phyloP scores from a whole-genome alignment of 2,113 vertebrate genomes.

The Ammodytes marinus region DNA sequence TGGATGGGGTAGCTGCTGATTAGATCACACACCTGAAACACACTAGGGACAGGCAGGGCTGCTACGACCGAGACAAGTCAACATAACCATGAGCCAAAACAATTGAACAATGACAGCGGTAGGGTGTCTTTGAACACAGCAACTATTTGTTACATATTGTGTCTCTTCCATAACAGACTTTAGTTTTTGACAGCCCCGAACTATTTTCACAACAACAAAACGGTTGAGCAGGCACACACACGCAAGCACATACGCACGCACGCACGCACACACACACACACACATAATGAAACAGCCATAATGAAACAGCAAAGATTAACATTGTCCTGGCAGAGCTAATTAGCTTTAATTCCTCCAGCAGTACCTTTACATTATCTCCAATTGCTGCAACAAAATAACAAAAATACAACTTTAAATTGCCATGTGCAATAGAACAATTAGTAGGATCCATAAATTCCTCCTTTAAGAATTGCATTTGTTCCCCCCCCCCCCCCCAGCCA shows the following conservation, averaged over 20 bases:
- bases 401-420: constrained; percentile 72
- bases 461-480: constrained; percentile 44
- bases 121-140: constrained; percentile 19
- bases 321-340: constrained; percentile 70
- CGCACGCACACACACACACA: no score
- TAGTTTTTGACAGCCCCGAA: constrained; percentile 38
- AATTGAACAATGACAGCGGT: background rate
- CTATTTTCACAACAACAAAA: constrained; percentile 39
- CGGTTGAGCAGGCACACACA: constrained; percentile 19
- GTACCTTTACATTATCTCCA: constrained; percentile 76
- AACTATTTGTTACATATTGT: constrained; percentile 34
- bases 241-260: no score
- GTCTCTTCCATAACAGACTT: constrained; percentile 1
- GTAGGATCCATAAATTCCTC: constrained; percentile 55
- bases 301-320: constrained; percentile 75
- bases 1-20: constrained; percentile 8
- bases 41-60: background rate
- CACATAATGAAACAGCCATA: constrained; percentile 9
- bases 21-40: constrained; percentile 23
- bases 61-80: constrained; percentile 29
- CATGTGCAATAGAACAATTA: constrained; percentile 55
- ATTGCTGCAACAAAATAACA: constrained; percentile 67
- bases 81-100: constrained; percentile 1
- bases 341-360: constrained; percentile 73
- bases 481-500: background rate